These are phyloP conservation scores for Zaprionus ghesquierei DNA, from an alignment of 1,140 invertebrate species.

Conservation along the genomic window DNA sequence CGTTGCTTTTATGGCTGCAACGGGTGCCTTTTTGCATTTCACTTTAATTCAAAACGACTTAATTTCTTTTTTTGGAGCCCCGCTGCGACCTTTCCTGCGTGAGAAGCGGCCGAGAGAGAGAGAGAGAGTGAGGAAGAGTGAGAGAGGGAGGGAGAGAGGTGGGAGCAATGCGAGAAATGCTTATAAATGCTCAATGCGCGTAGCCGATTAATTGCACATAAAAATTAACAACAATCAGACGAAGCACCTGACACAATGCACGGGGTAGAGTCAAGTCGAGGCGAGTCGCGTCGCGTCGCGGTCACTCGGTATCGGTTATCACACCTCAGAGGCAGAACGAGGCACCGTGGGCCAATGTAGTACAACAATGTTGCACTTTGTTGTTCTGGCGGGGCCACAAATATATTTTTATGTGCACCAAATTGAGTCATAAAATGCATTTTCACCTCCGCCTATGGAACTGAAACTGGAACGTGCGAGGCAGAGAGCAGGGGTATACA, in stretches of 20 bases:
- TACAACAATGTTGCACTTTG: slow-evolving; percentile 72
- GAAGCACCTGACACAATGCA: slow-evolving; percentile 39
- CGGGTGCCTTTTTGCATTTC: slow-evolving; percentile 66
- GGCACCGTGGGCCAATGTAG: slow-evolving; percentile 1
- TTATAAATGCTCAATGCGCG: slow-evolving; percentile 79
- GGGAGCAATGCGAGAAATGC: slow-evolving; percentile 54
- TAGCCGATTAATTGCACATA: slow-evolving; percentile 79
- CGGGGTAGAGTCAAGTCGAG: background rate
- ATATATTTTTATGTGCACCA: slow-evolving; percentile 72
- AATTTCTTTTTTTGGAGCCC: slow-evolving; percentile 53
- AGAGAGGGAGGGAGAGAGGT: background rate
- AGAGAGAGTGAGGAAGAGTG: background rate
- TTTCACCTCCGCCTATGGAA: slow-evolving; percentile 47
- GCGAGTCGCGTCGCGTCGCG: background rate
- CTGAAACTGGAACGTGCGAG: background rate
- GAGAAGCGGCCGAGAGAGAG: background rate
- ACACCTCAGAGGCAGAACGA: slow-evolving; percentile 51
- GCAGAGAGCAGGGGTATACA: background rate
- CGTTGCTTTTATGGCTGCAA: slow-evolving; percentile 42
- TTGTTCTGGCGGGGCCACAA: slow-evolving; percentile 46
- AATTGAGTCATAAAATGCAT: slow-evolving; percentile 79
- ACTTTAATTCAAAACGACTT: slow-evolving; percentile 78
- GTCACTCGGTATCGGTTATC: no score
- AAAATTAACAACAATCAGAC: slow-evolving; percentile 75
- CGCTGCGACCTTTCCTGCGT: slow-evolving; percentile 19